Evolutionary conservation across 2,888 invertebrate species (phyloP).

Genomic region (Rotaria magnacalcarata): DNA sequence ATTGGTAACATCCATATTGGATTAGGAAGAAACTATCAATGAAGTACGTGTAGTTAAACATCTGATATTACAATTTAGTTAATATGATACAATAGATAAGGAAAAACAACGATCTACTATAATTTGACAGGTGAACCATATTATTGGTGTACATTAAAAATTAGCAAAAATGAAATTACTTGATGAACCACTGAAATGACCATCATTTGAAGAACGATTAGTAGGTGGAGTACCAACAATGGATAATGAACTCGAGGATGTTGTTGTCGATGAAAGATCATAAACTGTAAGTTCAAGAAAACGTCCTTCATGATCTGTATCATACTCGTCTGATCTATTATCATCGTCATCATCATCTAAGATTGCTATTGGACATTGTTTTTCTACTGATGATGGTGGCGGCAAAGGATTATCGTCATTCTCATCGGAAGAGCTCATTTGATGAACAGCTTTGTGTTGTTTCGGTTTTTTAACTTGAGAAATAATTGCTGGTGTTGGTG

Average conservation of each 20-base stretch:
- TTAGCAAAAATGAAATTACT: not conserved
- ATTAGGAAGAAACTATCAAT: too few species aligned
- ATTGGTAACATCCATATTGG: too few species aligned
- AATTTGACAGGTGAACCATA: too few species aligned
- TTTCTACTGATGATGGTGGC: not conserved
- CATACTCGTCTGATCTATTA: not conserved
- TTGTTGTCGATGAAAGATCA: not conserved
- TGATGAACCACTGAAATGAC: not conserved
- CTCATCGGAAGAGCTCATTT: not conserved
- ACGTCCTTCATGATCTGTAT: slow-evolving; percentile 1
- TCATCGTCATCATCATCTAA: not conserved
- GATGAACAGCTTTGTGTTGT: not conserved
- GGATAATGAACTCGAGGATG: not conserved
- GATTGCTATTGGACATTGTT: not conserved
- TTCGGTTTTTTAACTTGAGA: not conserved
- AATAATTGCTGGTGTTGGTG: not conserved
- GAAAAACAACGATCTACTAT: too few species aligned
- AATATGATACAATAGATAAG: too few species aligned
- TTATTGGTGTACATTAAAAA: too few species aligned
- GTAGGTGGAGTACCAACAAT: not conserved
- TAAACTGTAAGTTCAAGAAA: slow-evolving; percentile 12
- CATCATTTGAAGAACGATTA: not conserved
- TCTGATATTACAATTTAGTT: too few species aligned
- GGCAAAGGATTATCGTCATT: not conserved
- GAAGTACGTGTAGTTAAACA: too few species aligned